These are phyloP conservation scores for Solenodon paradoxus DNA, from an alignment of 2,113 vertebrate genomes.

Conservation along the genomic window DNA sequence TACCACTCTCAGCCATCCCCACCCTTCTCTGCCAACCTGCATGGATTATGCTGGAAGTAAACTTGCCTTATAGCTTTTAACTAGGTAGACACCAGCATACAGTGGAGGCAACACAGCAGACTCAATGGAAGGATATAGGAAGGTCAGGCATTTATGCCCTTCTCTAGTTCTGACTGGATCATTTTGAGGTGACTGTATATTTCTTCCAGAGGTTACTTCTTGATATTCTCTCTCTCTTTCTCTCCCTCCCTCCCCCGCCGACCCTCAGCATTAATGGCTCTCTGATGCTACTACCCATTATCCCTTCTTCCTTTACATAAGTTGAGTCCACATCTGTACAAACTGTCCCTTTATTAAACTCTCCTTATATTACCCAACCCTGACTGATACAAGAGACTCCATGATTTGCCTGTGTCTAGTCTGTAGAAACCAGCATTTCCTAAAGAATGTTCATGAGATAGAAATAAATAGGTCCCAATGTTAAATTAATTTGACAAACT, in stretches of 20 bases:
- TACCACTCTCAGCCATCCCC: not conserved
- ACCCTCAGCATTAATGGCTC: not conserved
- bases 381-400: not conserved
- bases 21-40: not conserved
- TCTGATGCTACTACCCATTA: not conserved
- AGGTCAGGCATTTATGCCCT: not conserved
- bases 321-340: not conserved
- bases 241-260: too few species aligned
- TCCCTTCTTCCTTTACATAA: not conserved
- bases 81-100: not conserved
- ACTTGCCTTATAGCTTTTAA: too few species aligned
- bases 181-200: not conserved
- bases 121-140: not conserved
- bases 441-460: not conserved
- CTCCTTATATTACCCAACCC: not conserved
- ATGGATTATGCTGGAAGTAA: accelerated
- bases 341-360: not conserved
- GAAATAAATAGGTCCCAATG: not conserved
- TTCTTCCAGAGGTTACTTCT: not conserved
- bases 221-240: not conserved
- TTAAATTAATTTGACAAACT: not conserved
- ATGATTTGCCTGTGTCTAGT: not conserved
- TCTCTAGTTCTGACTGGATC: not conserved
- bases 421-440: not conserved
- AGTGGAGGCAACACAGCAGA: not conserved